Percentiles rank a stretch among this genome's conserved stretches.
Evolutionary conservation across 2,888 invertebrate genomes (phyloP).

Genomic region (Schizotus pectinicornis): DNA sequence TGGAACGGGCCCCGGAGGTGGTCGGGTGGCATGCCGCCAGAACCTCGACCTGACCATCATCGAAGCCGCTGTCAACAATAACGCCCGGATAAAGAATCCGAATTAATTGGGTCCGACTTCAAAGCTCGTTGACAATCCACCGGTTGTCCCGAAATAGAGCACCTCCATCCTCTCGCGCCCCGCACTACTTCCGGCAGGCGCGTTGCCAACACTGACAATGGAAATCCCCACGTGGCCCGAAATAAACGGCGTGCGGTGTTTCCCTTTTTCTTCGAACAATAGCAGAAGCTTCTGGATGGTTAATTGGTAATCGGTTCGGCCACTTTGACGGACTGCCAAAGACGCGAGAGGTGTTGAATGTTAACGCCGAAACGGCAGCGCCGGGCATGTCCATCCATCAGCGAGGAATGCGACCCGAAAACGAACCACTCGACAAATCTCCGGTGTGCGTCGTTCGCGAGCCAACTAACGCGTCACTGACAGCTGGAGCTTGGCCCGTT

Average conservation of each 20-base stretch:
- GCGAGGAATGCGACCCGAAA: slow-evolving; percentile 46
- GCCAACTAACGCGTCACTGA: slow-evolving; percentile 16
- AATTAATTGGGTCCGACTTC: slow-evolving; percentile 55
- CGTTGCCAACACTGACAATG: slow-evolving; percentile 58
- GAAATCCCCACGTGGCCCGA: slow-evolving; percentile 52
- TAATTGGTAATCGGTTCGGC: slow-evolving; percentile 20
- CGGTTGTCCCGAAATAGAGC: slow-evolving; percentile 48
- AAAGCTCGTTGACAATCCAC: slow-evolving; percentile 55
- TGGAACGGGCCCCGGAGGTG: slow-evolving; percentile 2
- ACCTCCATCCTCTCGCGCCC: slow-evolving; percentile 37
- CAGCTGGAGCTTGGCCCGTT: no score
- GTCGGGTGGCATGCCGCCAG: slow-evolving; percentile 3
- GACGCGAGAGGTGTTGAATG: slow-evolving; percentile 27
- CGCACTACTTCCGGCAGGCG: slow-evolving; percentile 53
- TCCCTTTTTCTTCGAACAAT: slow-evolving; percentile 15
- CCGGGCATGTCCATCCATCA: slow-evolving; percentile 45
- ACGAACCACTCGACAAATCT: slow-evolving; percentile 50
- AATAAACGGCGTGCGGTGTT: slow-evolving; percentile 40
- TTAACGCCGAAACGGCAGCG: not conserved
- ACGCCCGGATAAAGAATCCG: slow-evolving; percentile 47
- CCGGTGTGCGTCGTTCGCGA: slow-evolving; percentile 33
- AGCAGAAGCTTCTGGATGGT: slow-evolving; percentile 7
- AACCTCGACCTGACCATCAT: not conserved
- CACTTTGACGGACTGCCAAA: slow-evolving; percentile 37
- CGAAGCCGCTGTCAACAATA: slow-evolving; percentile 3